phyloP scores from a whole-genome alignment of 2,888 invertebrate species.

The Lamellibrachia columna region DNA sequence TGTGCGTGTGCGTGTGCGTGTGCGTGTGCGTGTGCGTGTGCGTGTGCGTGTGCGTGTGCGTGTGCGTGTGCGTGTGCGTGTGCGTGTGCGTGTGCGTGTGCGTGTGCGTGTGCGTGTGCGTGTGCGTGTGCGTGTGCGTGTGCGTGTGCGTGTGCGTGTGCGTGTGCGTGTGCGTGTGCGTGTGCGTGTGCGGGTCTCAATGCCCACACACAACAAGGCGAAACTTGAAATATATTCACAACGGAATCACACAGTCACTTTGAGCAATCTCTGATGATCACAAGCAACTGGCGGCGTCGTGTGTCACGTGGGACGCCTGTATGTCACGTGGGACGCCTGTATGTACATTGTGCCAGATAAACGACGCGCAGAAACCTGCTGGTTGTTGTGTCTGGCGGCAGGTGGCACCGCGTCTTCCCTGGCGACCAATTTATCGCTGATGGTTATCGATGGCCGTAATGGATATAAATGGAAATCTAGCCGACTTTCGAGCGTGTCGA shows the following conservation, averaged over 20 bases:
- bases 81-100: constrained; percentile 23
- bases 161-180: constrained; percentile 22
- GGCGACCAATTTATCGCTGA: constrained; percentile 11
- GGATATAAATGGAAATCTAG: neutral
- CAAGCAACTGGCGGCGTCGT: neutral
- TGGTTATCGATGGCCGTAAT: constrained; percentile 10
- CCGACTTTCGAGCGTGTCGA: neutral
- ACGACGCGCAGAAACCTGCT: neutral
- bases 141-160: constrained; percentile 29
- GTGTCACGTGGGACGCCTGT: neutral
- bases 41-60: constrained; percentile 20
- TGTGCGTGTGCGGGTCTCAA: too few species aligned
- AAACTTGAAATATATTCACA: neutral
- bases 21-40: constrained; percentile 20
- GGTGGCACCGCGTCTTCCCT: neutral
- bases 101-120: constrained; percentile 24
- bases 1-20: constrained; percentile 27
- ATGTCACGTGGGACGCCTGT: neutral
- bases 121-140: constrained; percentile 30
- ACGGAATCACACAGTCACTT: neutral
- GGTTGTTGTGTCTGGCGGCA: neutral
- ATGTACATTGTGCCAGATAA: neutral
- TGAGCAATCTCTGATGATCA: neutral
- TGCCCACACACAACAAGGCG: too few species aligned
- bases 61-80: constrained; percentile 23